Evolutionary conservation across 2,888 invertebrate genomes (phyloP), one percentile per base, ranked within the genome.

Genomic region (Lordiphosa andalusiaca): DNA sequence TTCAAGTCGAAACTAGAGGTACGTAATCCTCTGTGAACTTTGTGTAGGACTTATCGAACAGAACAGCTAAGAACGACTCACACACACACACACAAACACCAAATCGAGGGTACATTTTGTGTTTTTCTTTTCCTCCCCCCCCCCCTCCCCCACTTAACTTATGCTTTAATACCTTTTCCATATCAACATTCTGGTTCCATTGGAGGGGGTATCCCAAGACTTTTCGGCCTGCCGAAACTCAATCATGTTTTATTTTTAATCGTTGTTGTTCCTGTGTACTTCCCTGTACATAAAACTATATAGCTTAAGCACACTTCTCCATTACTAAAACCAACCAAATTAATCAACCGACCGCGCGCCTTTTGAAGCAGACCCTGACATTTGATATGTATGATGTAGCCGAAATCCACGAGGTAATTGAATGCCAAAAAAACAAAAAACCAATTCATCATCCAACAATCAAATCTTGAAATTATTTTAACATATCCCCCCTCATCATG

Each of bases 1-100:
- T 44, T 44, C 9, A 30, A 30, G 33, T 33, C 30, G 16, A 30
- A 44, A 6, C 10, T 4, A 13, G 44, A 44, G 44, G 44, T 44
- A 44, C 30, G 44, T 44, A 44, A 33, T 44, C 44, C 44, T 44
- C 44, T 42, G 4, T 6, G 42, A 38, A 36, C 46, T 30, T 37
- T 50, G 49, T 37, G 35, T 44, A 44, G 44, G 33, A 30, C 10
- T 33, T 6, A 33, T 16, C 33, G 37, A 39, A 53, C 49, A 40
- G 54, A 50, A 23, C 62, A 63, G 62, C 54, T 60, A 62, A 62
- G 62, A 54, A 62, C 62, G 30, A 30, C 30, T 21, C 33, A 25
- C 16, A 37, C 37, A 37, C 36, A 16, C 16, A 16, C 16, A 16
- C 19, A 19, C 44, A 44, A 16, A 16, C 16, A 16, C 16, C 16